A percentile compares a stretch with the other conserved stretches of the same genome.
phyloP scores from a whole-genome alignment of 2,113 vertebrate species.

The Passerina amoena region DNA sequence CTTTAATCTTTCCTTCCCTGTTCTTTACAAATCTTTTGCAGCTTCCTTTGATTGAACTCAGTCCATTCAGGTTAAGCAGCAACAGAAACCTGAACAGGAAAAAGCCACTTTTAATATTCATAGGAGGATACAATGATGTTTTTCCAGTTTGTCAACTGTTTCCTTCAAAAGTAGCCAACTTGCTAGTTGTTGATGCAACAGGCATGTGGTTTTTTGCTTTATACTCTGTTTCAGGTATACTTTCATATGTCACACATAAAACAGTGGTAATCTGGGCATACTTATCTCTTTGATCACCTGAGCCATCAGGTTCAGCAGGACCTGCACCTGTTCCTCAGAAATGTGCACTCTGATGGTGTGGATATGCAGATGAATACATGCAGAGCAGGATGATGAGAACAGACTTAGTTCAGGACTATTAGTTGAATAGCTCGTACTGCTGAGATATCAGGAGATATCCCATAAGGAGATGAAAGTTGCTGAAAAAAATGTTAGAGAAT shows the following conservation, averaged over 20 bases:
- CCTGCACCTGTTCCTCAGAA: neutral
- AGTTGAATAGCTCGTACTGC: neutral
- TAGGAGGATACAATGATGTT: neutral
- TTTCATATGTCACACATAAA: neutral
- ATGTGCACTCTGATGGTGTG: neutral
- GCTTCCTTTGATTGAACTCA: constrained; percentile 34
- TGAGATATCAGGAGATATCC: neutral
- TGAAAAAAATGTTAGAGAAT: neutral
- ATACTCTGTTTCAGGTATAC: neutral
- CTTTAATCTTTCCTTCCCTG: constrained; percentile 30
- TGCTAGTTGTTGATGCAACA: neutral
- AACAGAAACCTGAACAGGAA: constrained; percentile 28
- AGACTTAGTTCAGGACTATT: neutral
- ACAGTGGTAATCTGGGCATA: neutral
- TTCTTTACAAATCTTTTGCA: constrained; percentile 12
- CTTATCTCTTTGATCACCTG: neutral
- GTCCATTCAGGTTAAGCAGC: neutral
- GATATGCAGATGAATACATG: neutral
- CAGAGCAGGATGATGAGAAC: neutral
- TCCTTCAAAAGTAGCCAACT: neutral
- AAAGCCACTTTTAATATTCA: constrained; percentile 9
- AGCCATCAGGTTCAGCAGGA: neutral
- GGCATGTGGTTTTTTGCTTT: neutral
- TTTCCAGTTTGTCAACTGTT: constrained; percentile 10
- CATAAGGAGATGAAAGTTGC: neutral